Evolutionary conservation across 2,797 vertebrate genomes (phyloP), one percentile per base, ranked within the genome.

Genomic region (Chloroceryle inda): DNA sequence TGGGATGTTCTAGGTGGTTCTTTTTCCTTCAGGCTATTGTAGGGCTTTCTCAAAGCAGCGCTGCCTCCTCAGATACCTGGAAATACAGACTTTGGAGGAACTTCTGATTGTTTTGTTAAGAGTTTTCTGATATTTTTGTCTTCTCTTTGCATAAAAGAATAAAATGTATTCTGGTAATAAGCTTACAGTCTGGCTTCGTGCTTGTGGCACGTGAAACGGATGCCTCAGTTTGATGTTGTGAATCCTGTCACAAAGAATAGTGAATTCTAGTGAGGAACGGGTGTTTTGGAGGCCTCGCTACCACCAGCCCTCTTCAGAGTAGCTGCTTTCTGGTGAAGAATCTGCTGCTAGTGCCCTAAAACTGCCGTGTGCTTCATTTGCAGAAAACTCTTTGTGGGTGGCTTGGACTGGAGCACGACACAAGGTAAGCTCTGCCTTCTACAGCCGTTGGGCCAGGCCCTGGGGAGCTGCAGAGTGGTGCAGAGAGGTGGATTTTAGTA

Each of bases 321-420:
- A 53, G 29, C 81, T 26, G 42, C 4, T 18, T 18, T 37, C 5
- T n/a, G 63, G 4, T 14, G 37, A 3, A 73, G 44, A 62, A 12
- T 50, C 42, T 81, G 79, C 49, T 1, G 2, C 40, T 31, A 31
- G 38, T 17, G 11, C 76, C 49, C 89, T 92, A 82, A 95, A 71
- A 29, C 76, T 82, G 68, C 52, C 64, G 11, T 84, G 20, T 96
- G 66, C 97, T 76, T 96, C 45, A 10, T 88, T 98, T 98, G 66
- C 98, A 99, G 99, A 93, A 99, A 99, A 98, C 99, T 99, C 84
- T 99, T 99, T 97, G 99, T 99, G 97, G 99, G 99, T 94, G 99
- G 99, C 95, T 98, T 99, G 95, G 99, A 99, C 98, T 99, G 99
- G 99, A 99, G 99, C 95, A 99, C 99, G 16, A 99, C 99, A 55